phyloP scores from a whole-genome alignment of 2,797 vertebrate species.

The Discoglossus pictus region DNA sequence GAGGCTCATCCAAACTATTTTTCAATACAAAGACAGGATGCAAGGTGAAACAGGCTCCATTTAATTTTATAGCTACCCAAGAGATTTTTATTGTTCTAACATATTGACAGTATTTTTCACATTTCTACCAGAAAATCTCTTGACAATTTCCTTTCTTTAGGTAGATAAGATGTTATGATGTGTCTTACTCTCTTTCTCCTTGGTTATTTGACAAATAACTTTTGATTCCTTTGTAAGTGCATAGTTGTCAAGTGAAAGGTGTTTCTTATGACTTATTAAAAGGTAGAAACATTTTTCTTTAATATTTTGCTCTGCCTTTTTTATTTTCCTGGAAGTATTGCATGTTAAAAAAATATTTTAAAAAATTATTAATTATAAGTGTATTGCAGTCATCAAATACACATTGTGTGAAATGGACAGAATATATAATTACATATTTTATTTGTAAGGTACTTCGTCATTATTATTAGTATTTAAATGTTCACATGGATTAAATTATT shows the following conservation, averaged over 20 bases:
- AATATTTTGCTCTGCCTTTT: too few species aligned
- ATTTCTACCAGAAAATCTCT: slow-evolving; percentile 51
- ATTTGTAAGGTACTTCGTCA: too few species aligned
- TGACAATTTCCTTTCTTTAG: slow-evolving; percentile 49
- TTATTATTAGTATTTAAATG: too few species aligned
- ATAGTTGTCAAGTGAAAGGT: slow-evolving; percentile 32
- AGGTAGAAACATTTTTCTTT: too few species aligned
- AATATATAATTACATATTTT: too few species aligned
- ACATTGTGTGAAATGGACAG: too few species aligned
- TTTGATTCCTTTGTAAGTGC: not conserved
- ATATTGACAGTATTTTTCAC: slow-evolving; percentile 42
- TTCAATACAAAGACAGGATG: slow-evolving; percentile 49
- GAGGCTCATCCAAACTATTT: slow-evolving; percentile 56
- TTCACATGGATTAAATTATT: too few species aligned
- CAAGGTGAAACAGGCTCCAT: slow-evolving; percentile 50
- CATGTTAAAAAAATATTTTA: too few species aligned
- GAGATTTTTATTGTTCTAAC: slow-evolving; percentile 53
- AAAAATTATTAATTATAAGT: too few species aligned
- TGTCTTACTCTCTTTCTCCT: slow-evolving; percentile 42
- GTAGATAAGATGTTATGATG: slow-evolving; percentile 43
- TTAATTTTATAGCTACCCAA: slow-evolving; percentile 57
- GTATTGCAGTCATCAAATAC: too few species aligned
- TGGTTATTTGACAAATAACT: slow-evolving; percentile 35
- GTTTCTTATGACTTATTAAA: slow-evolving; percentile 14
- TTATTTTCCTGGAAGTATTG: too few species aligned